Evolutionary conservation across 2,797 vertebrate species (phyloP).

Genomic region (Notoglanidium macrostoma): DNA sequence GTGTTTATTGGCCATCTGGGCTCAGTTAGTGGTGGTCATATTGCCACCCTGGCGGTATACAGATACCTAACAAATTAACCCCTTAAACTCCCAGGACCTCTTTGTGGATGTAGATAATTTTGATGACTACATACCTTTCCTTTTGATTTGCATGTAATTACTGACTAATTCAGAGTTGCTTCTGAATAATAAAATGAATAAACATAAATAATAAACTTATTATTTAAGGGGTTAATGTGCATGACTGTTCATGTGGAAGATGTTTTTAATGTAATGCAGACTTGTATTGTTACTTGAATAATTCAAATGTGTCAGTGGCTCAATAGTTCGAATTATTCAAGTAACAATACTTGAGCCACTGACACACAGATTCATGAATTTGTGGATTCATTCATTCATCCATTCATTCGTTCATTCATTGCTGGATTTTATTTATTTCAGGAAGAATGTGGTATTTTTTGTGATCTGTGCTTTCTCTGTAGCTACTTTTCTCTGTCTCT

Average conservation of each 20-base stretch:
- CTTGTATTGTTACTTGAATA: background rate
- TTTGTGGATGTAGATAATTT: background rate
- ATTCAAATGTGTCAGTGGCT: too few relatives aligned
- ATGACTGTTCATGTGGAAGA: background rate
- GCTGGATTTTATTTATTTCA: background rate
- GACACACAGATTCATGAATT: background rate
- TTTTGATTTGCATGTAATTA: background rate
- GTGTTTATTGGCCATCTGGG: slow-evolving; percentile 34
- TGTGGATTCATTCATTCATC: background rate
- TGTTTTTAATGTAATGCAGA: background rate
- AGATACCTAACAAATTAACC: background rate
- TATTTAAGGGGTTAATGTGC: background rate
- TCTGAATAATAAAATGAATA: background rate
- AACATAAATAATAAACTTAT: background rate
- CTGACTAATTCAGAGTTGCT: background rate
- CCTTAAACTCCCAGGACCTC: background rate
- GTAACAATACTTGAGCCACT: background rate
- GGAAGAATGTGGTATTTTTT: background rate
- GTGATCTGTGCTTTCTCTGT: background rate
- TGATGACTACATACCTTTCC: background rate
- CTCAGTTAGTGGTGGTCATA: background rate
- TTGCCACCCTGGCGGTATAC: slow-evolving; percentile 9
- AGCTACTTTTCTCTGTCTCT: background rate
- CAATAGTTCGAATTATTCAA: too few relatives aligned
- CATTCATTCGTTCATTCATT: background rate